A percentile compares a stretch with the other conserved stretches of the same genome.
Evolutionary conservation across 2,113 vertebrate genomes (phyloP).

Genomic region (Lycaon pictus): DNA sequence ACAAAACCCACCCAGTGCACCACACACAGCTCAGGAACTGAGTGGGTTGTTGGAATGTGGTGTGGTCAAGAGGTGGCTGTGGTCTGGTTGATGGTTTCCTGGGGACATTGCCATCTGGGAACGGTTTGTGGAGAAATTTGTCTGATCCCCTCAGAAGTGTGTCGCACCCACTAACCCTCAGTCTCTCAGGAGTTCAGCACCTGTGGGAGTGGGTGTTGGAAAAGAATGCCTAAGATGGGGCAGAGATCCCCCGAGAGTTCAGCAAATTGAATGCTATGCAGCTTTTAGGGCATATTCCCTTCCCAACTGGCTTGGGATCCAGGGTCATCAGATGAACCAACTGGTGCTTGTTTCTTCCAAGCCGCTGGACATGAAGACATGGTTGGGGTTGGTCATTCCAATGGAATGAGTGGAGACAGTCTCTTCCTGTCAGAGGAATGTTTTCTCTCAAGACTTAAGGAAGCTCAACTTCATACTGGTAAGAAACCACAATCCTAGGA

Average conservation of each 20-base stretch:
- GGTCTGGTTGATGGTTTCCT: neutral
- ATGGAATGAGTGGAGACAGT: neutral
- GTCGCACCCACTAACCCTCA: neutral
- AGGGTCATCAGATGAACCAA: neutral
- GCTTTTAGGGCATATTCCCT: neutral
- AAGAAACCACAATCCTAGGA: neutral
- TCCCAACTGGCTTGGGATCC: neutral
- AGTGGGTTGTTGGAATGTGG: neutral
- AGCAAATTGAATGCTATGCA: fast-evolving
- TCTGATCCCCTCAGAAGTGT: neutral
- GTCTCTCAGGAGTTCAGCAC: neutral
- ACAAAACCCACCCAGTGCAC: neutral
- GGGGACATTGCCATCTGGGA: neutral
- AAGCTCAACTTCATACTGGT: neutral
- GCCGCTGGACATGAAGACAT: neutral
- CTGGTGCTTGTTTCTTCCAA: neutral
- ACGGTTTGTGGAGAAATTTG: neutral
- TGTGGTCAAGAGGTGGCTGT: neutral
- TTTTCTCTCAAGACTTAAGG: neutral
- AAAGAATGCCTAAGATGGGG: neutral
- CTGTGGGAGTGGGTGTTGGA: neutral
- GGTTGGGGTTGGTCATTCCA: neutral
- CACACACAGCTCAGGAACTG: fast-evolving
- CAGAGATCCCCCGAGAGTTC: neutral
- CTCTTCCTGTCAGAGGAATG: neutral